Evolutionary conservation across 1,140 invertebrate genomes (phyloP).

Genomic region (Drosophila nebulosa): DNA sequence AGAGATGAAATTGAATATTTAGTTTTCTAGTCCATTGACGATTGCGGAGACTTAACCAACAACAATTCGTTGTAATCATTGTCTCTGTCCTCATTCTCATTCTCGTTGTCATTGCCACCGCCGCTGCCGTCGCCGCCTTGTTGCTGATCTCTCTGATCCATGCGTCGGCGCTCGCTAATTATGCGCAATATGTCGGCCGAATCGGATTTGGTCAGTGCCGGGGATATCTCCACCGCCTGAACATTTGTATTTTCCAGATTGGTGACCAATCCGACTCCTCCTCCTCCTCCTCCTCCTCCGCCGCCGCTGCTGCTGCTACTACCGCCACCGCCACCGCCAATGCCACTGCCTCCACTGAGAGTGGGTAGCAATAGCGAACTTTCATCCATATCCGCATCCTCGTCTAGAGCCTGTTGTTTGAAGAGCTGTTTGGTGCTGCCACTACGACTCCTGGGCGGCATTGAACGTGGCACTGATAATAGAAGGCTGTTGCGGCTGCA

Average conservation of each 20-base stretch:
- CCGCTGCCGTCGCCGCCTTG: slow-evolving; percentile 45
- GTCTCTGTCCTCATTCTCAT: slow-evolving; percentile 48
- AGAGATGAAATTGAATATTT: not conserved
- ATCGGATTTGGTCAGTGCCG: slow-evolving; percentile 61
- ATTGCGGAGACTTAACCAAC: slow-evolving; percentile 76
- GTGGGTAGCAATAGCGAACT: slow-evolving; percentile 69
- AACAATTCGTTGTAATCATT: slow-evolving; percentile 78
- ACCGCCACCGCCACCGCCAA: not conserved
- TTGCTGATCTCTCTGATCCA: slow-evolving; percentile 70
- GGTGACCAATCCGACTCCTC: not conserved
- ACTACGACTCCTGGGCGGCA: slow-evolving; percentile 79
- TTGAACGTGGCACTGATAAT: slow-evolving; percentile 72
- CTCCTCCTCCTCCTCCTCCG: not conserved
- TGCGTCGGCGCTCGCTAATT: slow-evolving; percentile 76
- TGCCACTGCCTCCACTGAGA: not conserved
- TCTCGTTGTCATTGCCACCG: slow-evolving; percentile 10
- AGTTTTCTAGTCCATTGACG: slow-evolving; percentile 64
- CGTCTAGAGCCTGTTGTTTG: slow-evolving; percentile 80
- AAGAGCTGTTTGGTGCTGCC: slow-evolving; percentile 80
- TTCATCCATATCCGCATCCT: slow-evolving; percentile 78
- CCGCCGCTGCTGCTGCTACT: not conserved
- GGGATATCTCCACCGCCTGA: not conserved
- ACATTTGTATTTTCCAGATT: slow-evolving; percentile 13
- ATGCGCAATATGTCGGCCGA: slow-evolving; percentile 78
- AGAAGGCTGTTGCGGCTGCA: slow-evolving; percentile 62